Evolutionary conservation across 2,888 invertebrate genomes (phyloP).

Genomic region (Nasonia oneida): DNA sequence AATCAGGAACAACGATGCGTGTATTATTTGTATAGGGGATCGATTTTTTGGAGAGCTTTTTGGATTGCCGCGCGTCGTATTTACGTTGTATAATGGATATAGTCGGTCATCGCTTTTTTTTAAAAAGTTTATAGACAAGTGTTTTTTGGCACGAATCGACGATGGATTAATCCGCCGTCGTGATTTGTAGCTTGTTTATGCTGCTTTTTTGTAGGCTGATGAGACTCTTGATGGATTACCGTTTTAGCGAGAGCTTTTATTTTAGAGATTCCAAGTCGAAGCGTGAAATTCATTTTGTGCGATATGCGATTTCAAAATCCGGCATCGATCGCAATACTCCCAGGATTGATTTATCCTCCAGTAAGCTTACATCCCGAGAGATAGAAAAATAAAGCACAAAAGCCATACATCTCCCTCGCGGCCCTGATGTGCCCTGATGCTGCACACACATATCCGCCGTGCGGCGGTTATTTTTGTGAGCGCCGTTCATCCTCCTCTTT

Average conservation of each 20-base stretch:
- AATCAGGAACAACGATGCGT: slow-evolving; percentile 44
- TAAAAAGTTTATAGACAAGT: too few species aligned
- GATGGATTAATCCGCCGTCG: neutral
- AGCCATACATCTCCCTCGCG: neutral
- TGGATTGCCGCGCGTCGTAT: neutral
- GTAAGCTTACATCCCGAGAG: neutral
- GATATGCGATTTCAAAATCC: neutral
- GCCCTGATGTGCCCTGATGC: neutral
- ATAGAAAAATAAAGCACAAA: neutral
- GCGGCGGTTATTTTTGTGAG: neutral
- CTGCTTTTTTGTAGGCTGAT: neutral
- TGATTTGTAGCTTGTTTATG: neutral
- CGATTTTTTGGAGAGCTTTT: neutral
- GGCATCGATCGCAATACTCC: neutral
- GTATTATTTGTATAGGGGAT: neutral
- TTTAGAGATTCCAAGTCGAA: too few species aligned
- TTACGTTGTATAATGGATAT: neutral
- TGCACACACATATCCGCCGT: neutral
- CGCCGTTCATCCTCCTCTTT: neutral
- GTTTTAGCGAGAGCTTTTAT: too few species aligned
- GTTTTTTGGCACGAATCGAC: neutral
- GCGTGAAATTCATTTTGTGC: too few species aligned
- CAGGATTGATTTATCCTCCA: neutral
- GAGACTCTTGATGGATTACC: too few species aligned
- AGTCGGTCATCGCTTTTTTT: neutral